phyloP scores from a whole-genome alignment of 2,113 vertebrate species.

The Hiodon tergisus region DNA sequence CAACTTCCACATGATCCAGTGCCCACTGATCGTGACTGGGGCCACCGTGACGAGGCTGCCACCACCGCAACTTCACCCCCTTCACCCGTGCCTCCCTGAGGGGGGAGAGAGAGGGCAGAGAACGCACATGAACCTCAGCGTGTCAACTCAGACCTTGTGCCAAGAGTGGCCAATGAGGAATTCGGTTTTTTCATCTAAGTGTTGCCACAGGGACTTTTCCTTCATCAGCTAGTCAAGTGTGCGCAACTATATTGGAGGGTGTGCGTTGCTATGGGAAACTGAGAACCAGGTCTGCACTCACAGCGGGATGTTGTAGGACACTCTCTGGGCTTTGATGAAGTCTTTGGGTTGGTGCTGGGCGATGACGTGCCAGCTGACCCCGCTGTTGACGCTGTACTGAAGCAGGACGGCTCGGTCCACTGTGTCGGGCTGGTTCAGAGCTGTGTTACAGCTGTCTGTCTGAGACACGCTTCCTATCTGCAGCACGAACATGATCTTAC shows the following conservation, averaged over 20 bases:
- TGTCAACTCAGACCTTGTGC: too few species aligned
- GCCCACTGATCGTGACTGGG: slow-evolving; percentile 96
- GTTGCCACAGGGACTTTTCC: too few species aligned
- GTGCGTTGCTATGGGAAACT: not conserved
- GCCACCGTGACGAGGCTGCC: slow-evolving; percentile 91
- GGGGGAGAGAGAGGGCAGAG: too few species aligned
- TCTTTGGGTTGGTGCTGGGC: slow-evolving; percentile 98
- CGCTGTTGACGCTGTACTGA: slow-evolving; percentile 94
- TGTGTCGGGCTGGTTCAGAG: slow-evolving; percentile 78
- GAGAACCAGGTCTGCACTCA: slow-evolving; percentile 59
- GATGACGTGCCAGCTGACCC: slow-evolving; percentile 94
- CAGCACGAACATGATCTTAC: slow-evolving; percentile 99
- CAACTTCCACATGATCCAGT: slow-evolving; percentile 97
- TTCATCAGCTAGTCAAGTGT: too few species aligned
- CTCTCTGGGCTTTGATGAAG: slow-evolving; percentile 93
- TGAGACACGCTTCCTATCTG: slow-evolving; percentile 92
- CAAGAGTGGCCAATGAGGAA: too few species aligned
- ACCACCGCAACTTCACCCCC: slow-evolving; percentile 93
- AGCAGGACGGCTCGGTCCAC: slow-evolving; percentile 92
- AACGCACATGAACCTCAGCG: too few species aligned
- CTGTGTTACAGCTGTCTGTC: slow-evolving; percentile 92
- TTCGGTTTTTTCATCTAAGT: too few species aligned
- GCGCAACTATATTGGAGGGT: too few species aligned
- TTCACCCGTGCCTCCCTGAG: slow-evolving; percentile 88
- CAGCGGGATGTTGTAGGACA: slow-evolving; percentile 96